Evolutionary conservation across 53 echinoderm and acorn worm species (phyloP), one percentile per base, ranked within the genome.

Genomic region (Holothuria leucospilota): DNA sequence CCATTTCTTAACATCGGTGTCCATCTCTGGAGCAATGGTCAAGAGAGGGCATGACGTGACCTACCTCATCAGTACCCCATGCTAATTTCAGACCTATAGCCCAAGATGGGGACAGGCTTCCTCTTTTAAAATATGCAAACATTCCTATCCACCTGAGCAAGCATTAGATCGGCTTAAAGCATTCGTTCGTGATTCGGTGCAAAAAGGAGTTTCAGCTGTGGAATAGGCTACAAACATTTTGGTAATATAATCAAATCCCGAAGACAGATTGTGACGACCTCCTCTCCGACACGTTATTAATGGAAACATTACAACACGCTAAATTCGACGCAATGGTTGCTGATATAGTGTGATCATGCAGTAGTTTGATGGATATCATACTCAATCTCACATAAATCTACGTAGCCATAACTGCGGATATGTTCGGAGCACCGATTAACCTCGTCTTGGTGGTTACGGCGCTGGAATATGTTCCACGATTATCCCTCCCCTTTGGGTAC

Each of bases 311-410:
- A 39, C 67, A 68, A 23, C 62, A 85, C 7, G 77, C 89, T 39
- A 66, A 89, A 9, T 93, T 93, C 46, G 94, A 93, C 78, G 59
- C 88, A 34, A 56, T 88, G 6, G 81, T 93, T 49, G 67, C 82
- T n/a, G 94, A 93, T 62, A 10, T 93, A 23, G 39, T 88, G 29
- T 93, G 82, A 73, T 80, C 91, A 28, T 93, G 94, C 52, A 86
- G 86, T 77, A 68, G 87, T 16, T 70, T 93, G 4, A 15, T 93
- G 29, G 90, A 84, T 10, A 88, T 71, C 60, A 72, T 80, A 49
- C 85, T 93, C 7, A 88, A 90, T 39, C 79, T 87, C 0, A 61
- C 85, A 4, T 74, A 74, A 41, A 85, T 93, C 11, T 78, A 78
- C 26, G 6, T 78, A 9, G 53, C 78, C 15, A 53, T 78, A 51